Conservation (phyloP, 2,888 invertebrate genomes). For the Philopedon plagiatum region DNA sequence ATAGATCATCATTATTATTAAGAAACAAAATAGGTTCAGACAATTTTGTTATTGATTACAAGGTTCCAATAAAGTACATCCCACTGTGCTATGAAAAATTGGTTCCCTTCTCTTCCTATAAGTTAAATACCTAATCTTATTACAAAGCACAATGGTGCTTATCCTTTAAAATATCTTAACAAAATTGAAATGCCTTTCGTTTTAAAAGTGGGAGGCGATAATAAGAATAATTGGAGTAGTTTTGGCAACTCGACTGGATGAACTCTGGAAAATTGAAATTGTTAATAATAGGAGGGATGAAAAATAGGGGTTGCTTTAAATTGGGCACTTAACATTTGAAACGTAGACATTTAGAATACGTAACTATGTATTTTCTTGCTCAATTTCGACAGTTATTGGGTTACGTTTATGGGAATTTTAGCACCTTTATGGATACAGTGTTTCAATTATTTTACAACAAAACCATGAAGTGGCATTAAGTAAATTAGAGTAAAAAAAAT, state of each 20-base stretch:
- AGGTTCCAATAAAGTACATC: too few species aligned
- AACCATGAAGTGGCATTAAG: too few species aligned
- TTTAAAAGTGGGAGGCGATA: not conserved
- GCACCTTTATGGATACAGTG: not conserved
- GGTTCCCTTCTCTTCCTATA: too few species aligned
- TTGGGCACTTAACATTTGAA: conserved; percentile 3
- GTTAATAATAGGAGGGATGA: conserved; percentile 4
- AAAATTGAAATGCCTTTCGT: not conserved
- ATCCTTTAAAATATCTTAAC: not conserved
- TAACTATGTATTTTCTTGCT: not conserved
- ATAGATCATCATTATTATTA: too few species aligned
- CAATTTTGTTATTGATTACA: too few species aligned
- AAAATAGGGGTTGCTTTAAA: not conserved
- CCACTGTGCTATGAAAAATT: too few species aligned
- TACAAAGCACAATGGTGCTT: not conserved
- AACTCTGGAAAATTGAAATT: conserved; percentile 3
- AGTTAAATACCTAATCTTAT: too few species aligned
- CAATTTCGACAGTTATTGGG: not conserved
- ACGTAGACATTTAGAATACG: not conserved
- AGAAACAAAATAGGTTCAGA: too few species aligned
- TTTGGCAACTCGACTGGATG: not conserved
- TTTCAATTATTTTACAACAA: too few species aligned
- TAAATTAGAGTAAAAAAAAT: too few species aligned
- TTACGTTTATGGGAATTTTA: not conserved
- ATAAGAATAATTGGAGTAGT: not conserved